Evolutionary conservation across 1,140 invertebrate genomes (phyloP).

Genomic region (Bathynomus jamesi): DNA sequence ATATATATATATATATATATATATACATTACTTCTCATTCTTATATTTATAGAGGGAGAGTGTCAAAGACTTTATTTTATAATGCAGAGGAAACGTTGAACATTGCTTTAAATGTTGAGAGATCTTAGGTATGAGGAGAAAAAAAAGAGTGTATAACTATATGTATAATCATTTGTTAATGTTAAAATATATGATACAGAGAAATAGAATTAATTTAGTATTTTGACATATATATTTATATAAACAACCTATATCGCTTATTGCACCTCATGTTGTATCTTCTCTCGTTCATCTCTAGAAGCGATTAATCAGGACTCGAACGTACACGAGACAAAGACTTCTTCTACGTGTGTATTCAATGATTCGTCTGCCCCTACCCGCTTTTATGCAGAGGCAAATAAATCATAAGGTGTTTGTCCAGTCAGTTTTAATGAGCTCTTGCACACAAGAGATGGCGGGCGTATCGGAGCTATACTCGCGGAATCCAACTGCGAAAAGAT

Average conservation of each 20-base stretch:
- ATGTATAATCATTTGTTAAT: not conserved
- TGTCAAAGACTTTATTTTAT: no score
- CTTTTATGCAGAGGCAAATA: not conserved
- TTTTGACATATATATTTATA: not conserved
- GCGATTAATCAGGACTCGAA: not conserved
- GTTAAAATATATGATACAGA: not conserved
- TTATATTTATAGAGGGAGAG: not conserved
- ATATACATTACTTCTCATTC: not conserved
- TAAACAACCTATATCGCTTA: not conserved
- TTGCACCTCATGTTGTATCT: not conserved
- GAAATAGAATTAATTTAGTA: not conserved
- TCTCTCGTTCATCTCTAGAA: not conserved
- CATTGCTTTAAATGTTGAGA: no score
- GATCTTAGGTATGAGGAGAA: no score
- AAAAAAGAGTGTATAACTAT: not conserved
- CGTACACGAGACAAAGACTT: not conserved
- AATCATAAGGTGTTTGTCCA: not conserved
- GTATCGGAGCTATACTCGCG: not conserved
- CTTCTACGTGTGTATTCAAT: not conserved
- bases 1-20: not conserved
- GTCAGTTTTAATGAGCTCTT: not conserved
- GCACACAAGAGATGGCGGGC: not conserved
- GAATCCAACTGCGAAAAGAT: not conserved
- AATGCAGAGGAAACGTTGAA: no score
- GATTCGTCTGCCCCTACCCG: not conserved